Conservation (phyloP, 2,113 vertebrate genomes). For the Saguinus midas region DNA sequence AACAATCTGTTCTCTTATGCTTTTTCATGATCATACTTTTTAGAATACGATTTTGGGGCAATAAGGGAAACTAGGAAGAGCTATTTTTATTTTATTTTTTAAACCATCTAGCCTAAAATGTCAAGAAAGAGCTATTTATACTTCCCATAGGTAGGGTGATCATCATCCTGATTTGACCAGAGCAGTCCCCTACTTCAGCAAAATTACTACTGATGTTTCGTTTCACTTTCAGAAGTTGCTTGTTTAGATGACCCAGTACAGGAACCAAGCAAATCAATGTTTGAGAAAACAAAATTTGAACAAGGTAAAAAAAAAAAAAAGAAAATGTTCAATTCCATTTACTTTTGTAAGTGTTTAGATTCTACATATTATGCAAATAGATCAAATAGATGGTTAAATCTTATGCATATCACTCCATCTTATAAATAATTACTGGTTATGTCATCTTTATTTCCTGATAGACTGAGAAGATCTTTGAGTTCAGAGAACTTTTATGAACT, state of each 20-base stretch:
- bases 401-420: not conserved
- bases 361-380: not conserved
- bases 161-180: not conserved
- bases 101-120: not conserved
- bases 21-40: not conserved
- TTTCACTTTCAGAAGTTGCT: not conserved
- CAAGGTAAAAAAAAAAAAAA: not conserved
- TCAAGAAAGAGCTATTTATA: not conserved
- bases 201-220: not conserved
- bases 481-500: not conserved
- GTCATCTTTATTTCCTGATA: not conserved
- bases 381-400: not conserved
- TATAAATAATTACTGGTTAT: not conserved
- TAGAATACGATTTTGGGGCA: not conserved
- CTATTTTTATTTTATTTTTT: not conserved
- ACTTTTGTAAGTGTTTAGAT: not conserved
- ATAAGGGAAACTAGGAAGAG: not conserved
- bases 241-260: not conserved
- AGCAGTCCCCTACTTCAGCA: not conserved
- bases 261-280: not conserved
- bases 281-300: constrained; percentile 10
- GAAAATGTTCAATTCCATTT: not conserved
- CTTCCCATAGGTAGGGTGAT: not conserved
- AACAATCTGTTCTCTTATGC: not conserved
- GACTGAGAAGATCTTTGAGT: not conserved